Base-by-base conservation (phyloP, 2,113 vertebrate genomes). In the Taxidea taxus region DNA sequence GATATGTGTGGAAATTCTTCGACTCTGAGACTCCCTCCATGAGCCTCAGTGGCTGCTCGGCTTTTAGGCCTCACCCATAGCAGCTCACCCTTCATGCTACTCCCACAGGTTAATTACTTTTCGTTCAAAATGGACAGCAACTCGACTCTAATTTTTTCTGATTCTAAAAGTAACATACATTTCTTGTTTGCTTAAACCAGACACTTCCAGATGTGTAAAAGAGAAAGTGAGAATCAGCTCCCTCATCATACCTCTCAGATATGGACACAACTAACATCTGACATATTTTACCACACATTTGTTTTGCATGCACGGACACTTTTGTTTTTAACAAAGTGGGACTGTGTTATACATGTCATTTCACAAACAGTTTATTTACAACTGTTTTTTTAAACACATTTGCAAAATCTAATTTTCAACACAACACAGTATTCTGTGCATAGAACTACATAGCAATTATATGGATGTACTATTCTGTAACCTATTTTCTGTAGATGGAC, bases 261-360 rank as follows among this genome's bases (percentile, higher is more conserved):
- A 81, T 23, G 12, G 74, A 39, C 6, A 62, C 14, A 13, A 56
- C 34, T 18, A 87, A 18, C n/a, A 44, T 70, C 18, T n/a, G 25
- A 44, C 64, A 27, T 39, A 39, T 80, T 49, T 23, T 81, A n/a
- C 12, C 34, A 87, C 27, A 72, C 16, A 70, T 70, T 95, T 66
- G n/a, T n/a, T 83, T 34, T 18, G 60, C 23, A 18, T 51, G 15
- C 20, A 56, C 5, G 62, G 21, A 58, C 31, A 27, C 47, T 64
- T 78, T 74, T 23, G 23, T 78, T 93, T 96, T 87, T 78, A 87
- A 96, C 47, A 87, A 95, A 90, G 23, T 95, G 16, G 27, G 15
- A 31, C 66, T 8, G 56, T 78, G 42, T 62, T 78, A 51, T 60
- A 77, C 6, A 34, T 72, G 51, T 49, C 7, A 94, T 20, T 77